Conservation (phyloP, 2,113 vertebrate genomes). For the Corynorhinus townsendii region DNA sequence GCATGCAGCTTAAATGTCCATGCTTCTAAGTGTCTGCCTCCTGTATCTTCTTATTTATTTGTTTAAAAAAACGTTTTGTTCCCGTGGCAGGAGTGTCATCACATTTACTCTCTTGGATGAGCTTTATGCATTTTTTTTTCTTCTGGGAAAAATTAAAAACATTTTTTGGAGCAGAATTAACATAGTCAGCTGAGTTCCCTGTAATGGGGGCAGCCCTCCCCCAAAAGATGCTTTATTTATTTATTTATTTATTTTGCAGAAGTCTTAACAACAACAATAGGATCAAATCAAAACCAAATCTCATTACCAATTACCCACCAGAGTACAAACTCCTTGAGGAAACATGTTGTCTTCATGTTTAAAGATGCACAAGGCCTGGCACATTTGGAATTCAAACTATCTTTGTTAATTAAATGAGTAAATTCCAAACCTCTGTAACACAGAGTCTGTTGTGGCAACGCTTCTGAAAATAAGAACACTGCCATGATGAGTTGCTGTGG, state of each 20-base stretch:
- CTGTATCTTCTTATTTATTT: background rate
- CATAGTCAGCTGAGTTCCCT: background rate
- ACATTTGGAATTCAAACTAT: conserved; percentile 32
- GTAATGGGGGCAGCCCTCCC: background rate
- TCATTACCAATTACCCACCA: background rate
- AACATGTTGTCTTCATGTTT: background rate
- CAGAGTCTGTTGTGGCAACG: background rate
- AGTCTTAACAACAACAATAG: conserved; percentile 21
- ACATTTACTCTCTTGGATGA: conserved; percentile 21
- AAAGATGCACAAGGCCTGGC: background rate
- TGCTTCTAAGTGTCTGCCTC: background rate
- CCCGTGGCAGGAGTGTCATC: background rate
- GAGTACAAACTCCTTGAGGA: background rate
- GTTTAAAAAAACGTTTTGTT: conserved; percentile 33
- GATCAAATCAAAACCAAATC: conserved; percentile 34
- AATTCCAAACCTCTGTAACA: conserved; percentile 29
- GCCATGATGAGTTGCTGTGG: background rate
- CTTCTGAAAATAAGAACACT: conserved; percentile 37
- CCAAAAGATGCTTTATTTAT: background rate
- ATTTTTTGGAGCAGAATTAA: conserved; percentile 36
- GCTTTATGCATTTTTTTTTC: conserved; percentile 18
- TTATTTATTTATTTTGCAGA: background rate
- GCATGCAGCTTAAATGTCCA: background rate
- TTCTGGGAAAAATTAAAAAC: background rate
- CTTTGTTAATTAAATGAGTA: conserved; percentile 44